Conservation (phyloP, 1,140 invertebrate species). For the Catajapyx aquilonaris region DNA sequence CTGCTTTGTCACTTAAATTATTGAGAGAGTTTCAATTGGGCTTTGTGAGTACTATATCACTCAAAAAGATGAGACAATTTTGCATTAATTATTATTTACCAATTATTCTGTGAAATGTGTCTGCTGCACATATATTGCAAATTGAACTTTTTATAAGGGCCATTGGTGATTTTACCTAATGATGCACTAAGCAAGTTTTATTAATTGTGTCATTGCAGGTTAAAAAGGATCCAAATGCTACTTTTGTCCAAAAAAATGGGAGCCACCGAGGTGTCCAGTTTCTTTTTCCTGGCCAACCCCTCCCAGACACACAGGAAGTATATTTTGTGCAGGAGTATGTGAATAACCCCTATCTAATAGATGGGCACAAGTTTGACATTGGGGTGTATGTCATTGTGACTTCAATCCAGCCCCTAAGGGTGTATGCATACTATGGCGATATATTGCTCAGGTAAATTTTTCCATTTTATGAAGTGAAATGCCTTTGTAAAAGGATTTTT, state of each 20-base stretch:
- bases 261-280: conserved; percentile 75
- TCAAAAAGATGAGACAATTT: background rate
- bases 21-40: background rate
- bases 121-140: background rate
- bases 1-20: too few species aligned
- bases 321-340: conserved; percentile 84
- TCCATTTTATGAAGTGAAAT: background rate
- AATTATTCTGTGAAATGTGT: background rate
- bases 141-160: background rate
- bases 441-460: conserved; percentile 48
- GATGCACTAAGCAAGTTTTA: too few species aligned
- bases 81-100: background rate
- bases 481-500: background rate
- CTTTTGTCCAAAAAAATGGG: conserved; percentile 85
- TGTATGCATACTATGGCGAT: conserved; percentile 78
- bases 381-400: conserved; percentile 86
- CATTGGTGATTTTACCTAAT: too few species aligned
- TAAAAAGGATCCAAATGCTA: conserved; percentile 36
- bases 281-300: too few species aligned
- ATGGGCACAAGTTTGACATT: conserved; percentile 88
- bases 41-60: too few species aligned
- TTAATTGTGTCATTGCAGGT: conserved; percentile 20
- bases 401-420: conserved; percentile 68
- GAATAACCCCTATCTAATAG: conserved; percentile 56
- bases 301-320: too few species aligned